Evolutionary conservation across 2,797 vertebrate genomes (phyloP), one percentile per base, ranked within the genome.

Genomic region (Pteropus rufus): DNA sequence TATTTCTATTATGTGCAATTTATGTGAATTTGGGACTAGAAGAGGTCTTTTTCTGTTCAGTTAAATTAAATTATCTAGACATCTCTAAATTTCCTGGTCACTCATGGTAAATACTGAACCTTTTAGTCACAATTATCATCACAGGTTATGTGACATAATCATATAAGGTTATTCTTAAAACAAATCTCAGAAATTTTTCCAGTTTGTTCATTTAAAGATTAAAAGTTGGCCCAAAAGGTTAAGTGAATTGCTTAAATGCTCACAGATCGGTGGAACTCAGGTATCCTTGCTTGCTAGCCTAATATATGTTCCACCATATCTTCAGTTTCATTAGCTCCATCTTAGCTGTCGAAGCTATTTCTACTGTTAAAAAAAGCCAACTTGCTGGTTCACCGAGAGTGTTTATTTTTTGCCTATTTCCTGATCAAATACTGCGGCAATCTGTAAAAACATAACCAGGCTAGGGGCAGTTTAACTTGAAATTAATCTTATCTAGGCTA

Each of bases 391-490:
- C 97, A 96, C 73, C 98, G 96, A 9, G 54, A 97, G 72, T 93
- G 93, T 98, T 98, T 98, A 97, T 98, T 98, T 98, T 97, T 95
- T 97, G 77, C 86, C 29, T 34, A 85, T 77, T 97, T 97, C 97
- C 97, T 97, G 93, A 97, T 97, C 97, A 97, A 76, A 88, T 97
- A 96, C 90, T 98, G 90, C 46, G 70, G 92, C 96, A 97, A 97
- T 97, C 97, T 96, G 96, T 98, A 97, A 98, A 98, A 98, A 96
- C 96, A 98, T 96, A 98, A 83, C 93, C 97, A 97, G 93, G 88
- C 82, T 97, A 94, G 49, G 67, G 80, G 60, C 94, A 96, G 93
- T 97, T 98, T 98, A 98, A 98, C 97, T 97, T 80, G 36, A 98
- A 98, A 98, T 97, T 97, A 98, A 97, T 95, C 94, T 98, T 98